Evolutionary conservation across 2,888 invertebrate species (phyloP), one percentile per base, ranked within the genome.

Genomic region (Acleris cristana): DNA sequence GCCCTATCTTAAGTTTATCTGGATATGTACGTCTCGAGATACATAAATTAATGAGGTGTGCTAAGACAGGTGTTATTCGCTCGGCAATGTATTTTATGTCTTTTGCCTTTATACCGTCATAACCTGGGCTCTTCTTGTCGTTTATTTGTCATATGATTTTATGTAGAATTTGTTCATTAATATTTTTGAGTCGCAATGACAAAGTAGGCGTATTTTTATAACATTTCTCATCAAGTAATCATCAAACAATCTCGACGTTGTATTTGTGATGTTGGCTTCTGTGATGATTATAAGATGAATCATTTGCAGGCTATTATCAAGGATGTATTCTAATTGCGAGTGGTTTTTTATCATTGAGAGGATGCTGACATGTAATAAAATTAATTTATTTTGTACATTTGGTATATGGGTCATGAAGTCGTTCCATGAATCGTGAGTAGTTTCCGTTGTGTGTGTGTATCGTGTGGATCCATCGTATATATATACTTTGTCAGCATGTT

Each of bases 41-140:
- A 44, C 65, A 56, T 10, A 52, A 14, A 48, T 73, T 70, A 12
- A 72, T 69, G 23, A 72, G 51, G 18, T 69, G 65, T 1, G 64
- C 61, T 23, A 70, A 65, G 5, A 44, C 59, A 1, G 26, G 12
- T 10, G 45, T 16, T 0, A 70, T 64, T 58, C 65, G 51, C 3
- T 48, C 16, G n/a, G 19, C n/a, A 19, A 71, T 45, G 3, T 3
- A 4, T 49, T 70, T 69, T 6, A 71, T 34, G 52, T 70, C 70
- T 19, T 63, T 30, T 10, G 34, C 44, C 16, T 44, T 8, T 19
- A 61, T 61, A 4, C 21, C 48, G n/a, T n/a, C n/a, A n/a, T n/a
- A n/a, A n/a, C n/a, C n/a, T n/a, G n/a, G n/a, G n/a, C n/a, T n/a
- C n/a, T 61, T 61, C 12, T 34, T 61, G 18, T 51, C 52, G 21